Evolutionary conservation across 2,888 invertebrate species (phyloP).

Genomic region (Hipparchia semele): DNA sequence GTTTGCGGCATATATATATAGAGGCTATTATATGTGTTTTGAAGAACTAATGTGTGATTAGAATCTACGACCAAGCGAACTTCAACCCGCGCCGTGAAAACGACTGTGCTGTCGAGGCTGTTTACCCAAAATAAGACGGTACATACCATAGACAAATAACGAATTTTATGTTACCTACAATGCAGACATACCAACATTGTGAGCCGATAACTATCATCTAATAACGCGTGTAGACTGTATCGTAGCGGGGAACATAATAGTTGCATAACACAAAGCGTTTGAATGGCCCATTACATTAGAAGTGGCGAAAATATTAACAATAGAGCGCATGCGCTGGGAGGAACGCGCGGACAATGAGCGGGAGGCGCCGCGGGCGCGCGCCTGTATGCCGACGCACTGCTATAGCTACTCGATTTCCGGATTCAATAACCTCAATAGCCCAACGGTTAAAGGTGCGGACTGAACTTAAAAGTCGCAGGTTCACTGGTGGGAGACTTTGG

Average conservation of each 20-base stretch:
- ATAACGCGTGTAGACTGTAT: constrained; percentile 1
- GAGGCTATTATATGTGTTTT: too few species aligned
- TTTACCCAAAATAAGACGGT: not conserved
- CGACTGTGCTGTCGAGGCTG: too few species aligned
- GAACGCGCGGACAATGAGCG: constrained; percentile 56
- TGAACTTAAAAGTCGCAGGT: too few species aligned
- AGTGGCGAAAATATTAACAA: constrained; percentile 54
- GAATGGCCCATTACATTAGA: constrained; percentile 43
- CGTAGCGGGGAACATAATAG: constrained; percentile 18
- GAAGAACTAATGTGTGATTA: too few species aligned
- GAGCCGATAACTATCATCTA: constrained; percentile 4
- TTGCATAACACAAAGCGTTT: constrained; percentile 37
- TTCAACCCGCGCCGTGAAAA: too few species aligned
- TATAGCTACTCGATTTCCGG: not conserved
- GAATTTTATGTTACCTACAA: too few species aligned
- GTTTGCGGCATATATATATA: too few species aligned
- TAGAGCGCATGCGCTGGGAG: constrained; percentile 46
- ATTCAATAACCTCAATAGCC: not conserved
- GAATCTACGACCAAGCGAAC: too few species aligned
- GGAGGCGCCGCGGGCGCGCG: constrained; percentile 46
- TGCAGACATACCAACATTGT: not conserved
- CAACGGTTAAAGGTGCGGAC: too few species aligned
- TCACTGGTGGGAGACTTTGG: too few species aligned
- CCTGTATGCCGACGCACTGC: not conserved
- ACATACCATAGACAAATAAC: too few species aligned